Evolutionary conservation across 2,888 invertebrate species (phyloP).

Genomic region (Leucophora obtusa): DNA sequence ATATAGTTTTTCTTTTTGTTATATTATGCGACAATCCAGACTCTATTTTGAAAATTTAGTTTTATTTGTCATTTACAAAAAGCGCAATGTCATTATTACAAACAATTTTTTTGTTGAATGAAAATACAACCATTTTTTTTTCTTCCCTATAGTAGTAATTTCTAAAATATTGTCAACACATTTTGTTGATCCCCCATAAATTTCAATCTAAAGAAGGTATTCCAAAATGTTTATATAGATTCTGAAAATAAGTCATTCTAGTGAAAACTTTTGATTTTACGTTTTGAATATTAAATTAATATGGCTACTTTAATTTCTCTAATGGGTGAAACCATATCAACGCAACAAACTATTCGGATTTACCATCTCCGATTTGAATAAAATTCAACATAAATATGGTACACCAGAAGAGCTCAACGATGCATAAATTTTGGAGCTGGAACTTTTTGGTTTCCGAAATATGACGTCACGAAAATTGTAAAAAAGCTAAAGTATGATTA

Average conservation of each 20-base stretch:
- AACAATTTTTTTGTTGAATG: conserved; percentile 4
- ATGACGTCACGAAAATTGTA: too few species aligned
- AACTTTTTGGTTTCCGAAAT: too few species aligned
- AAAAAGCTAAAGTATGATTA: too few species aligned
- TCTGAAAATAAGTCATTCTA: background rate
- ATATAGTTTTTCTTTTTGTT: conserved; percentile 15
- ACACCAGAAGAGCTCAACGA: too few species aligned
- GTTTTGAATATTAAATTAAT: too few species aligned
- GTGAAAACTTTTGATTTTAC: background rate
- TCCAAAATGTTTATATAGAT: background rate
- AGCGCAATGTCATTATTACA: conserved; percentile 54
- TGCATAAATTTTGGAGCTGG: too few species aligned
- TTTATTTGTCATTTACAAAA: conserved; percentile 53
- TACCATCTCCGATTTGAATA: too few species aligned
- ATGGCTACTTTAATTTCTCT: too few species aligned
- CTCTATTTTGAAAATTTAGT: conserved; percentile 31
- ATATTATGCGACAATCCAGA: conserved; percentile 27
- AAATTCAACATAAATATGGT: too few species aligned
- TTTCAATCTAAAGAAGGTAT: background rate
- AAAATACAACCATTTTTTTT: conserved; percentile 26
- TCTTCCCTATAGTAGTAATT: conserved; percentile 12
- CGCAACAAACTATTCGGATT: too few species aligned
- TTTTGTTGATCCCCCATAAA: background rate
- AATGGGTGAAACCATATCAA: too few species aligned
- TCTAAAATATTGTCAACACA: conserved; percentile 40